Evolutionary conservation across 2,888 invertebrate genomes (phyloP).

Genomic region (Andrena bicolor): DNA sequence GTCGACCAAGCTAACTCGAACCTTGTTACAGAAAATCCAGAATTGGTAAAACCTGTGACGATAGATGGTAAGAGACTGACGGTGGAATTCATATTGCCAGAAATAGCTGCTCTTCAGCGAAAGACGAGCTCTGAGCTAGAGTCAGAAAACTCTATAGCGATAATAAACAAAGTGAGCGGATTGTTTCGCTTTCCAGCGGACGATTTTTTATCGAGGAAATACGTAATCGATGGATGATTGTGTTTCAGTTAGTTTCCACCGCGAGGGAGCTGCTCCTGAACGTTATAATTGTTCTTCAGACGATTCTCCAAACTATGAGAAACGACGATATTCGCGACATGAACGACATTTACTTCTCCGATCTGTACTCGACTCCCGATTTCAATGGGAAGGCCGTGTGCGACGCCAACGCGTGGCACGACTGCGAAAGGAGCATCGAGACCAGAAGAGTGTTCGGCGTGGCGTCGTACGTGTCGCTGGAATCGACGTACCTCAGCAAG

Average conservation of each 20-base stretch:
- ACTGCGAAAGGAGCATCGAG: conserved; percentile 82
- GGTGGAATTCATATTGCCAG: conserved; percentile 79
- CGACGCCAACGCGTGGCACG: conserved; percentile 79
- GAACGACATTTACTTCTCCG: conserved; percentile 82
- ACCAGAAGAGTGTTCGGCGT: conserved; percentile 79
- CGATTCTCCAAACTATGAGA: conserved; percentile 80
- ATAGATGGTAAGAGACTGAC: conserved; percentile 76
- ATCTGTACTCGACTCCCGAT: conserved; percentile 76
- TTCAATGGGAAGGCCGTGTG: conserved; percentile 76
- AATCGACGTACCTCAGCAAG: conserved; percentile 79
- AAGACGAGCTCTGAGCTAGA: conserved; percentile 79
- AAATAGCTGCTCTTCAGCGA: conserved; percentile 75
- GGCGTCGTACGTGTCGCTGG: conserved; percentile 74
- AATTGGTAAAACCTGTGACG: conserved; percentile 80
- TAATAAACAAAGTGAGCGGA: conserved; percentile 79
- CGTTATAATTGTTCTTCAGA: conserved; percentile 76
- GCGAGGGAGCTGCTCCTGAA: conserved; percentile 81
- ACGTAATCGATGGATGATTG: not conserved
- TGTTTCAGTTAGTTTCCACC: conserved; percentile 78
- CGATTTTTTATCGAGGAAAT: not conserved
- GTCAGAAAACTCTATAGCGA: conserved; percentile 73
- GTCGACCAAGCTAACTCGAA: not conserved
- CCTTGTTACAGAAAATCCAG: conserved; percentile 80
- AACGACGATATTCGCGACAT: conserved; percentile 83
- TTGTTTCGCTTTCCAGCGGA: not conserved